These are phyloP conservation scores for Calosoma granatense DNA, from an alignment of 1,140 invertebrate genomes.

Conservation along the genomic window DNA sequence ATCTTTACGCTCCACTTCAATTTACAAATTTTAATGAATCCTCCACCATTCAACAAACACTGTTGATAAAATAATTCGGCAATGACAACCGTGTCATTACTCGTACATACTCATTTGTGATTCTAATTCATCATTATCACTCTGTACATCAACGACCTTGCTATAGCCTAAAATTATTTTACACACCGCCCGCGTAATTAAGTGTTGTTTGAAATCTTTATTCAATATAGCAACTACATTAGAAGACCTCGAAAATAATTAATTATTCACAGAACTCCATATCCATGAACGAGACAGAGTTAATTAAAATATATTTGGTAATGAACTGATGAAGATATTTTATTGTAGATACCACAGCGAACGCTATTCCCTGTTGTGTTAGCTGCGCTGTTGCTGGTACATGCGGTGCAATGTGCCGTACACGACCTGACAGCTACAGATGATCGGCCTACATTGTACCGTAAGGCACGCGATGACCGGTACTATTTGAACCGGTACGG, in stretches of 20 bases:
- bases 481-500: slow-evolving; percentile 19
- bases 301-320: no score
- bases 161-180: background rate
- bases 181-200: background rate
- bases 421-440: background rate
- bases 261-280: no score
- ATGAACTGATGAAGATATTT: background rate
- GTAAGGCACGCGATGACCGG: slow-evolving; percentile 18
- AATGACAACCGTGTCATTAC: no score
- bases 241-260: no score
- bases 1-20: slow-evolving; percentile 4
- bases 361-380: background rate
- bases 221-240: no score
- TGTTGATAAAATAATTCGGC: no score
- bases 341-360: background rate
- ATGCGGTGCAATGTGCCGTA: background rate
- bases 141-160: background rate
- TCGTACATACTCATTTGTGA: background rate
- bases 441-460: background rate
- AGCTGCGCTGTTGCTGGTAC: background rate
- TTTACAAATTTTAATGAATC: background rate
- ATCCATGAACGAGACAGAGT: no score
- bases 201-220: no score
- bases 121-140: background rate
- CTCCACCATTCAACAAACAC: no score